Conservation (phyloP, 2,113 vertebrate genomes). For the Heterotis niloticus region DNA sequence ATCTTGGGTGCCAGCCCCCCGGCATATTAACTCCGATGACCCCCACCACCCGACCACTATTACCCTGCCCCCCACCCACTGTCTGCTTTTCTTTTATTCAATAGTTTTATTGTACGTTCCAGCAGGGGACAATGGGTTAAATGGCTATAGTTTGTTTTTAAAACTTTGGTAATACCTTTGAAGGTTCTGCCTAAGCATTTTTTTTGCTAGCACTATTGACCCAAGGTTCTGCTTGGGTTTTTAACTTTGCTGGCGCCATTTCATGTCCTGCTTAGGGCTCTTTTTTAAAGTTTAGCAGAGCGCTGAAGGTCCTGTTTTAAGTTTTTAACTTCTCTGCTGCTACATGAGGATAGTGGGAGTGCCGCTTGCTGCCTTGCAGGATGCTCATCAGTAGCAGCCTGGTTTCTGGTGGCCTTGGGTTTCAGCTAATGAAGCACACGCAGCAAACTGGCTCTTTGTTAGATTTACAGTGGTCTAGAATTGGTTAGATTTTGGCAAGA, state of each 20-base stretch:
- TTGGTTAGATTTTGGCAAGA: not conserved
- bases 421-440: not conserved
- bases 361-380: constrained; percentile 5
- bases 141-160: constrained; percentile 9
- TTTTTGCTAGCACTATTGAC: too few species aligned
- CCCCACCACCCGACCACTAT: not conserved
- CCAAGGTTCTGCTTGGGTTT: too few species aligned
- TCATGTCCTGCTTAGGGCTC: too few species aligned
- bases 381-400: constrained; percentile 13
- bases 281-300: not conserved
- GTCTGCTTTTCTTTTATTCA: constrained; percentile 22
- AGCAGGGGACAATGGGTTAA: constrained; percentile 19
- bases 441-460: not conserved
- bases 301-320: not conserved
- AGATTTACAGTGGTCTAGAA: not conserved
- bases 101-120: constrained; percentile 24
- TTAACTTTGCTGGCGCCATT: too few species aligned
- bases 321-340: not conserved
- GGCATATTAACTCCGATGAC: not conserved
- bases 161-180: too few species aligned
- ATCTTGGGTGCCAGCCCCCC: not conserved
- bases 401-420: constrained; percentile 12
- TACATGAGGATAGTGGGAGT: not conserved
- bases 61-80: constrained; percentile 1
- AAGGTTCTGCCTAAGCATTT: too few species aligned